Base-by-base conservation (phyloP, 2,113 vertebrate species). In the Channa argus region DNA sequence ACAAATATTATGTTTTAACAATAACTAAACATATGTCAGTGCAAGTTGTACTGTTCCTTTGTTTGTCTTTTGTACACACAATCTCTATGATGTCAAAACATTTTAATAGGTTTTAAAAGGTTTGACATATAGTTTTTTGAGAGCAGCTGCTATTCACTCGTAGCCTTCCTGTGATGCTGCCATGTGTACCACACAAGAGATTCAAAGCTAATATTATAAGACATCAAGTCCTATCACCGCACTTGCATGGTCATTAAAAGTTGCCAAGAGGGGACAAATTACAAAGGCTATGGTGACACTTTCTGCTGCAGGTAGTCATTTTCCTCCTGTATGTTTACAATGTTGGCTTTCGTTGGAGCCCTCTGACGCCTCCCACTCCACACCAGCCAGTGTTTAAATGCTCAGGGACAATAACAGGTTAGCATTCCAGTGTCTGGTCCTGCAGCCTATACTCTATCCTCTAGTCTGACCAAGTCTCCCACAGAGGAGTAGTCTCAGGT, bases 371-470 rank as follows among this genome's bases (percentile, higher is more conserved):
- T 85, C 87, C 91, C 82, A 71, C 88, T 80, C 70, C 66, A 74
- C 87, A 81, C 84, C 77, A 92, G 76, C 82, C 83, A 36, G 79
- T 92, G 86, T 93, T 95, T 95, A 93, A 91, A 74, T 37, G 88
- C 91, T 94, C 85, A 92, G 72, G 71, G 80, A 84, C 86, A 93
- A 94, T 94, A 86, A 94, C 91, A 91, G 90, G 89, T 93, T 93
- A 83, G 89, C 45, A 53, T 73, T 87, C 63, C 84, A 87, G 75
- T 88, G 79, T 92, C 91, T 93, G 89, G 85, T 85, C 77, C 79
- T 79, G 60, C 68, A 79, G 62, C 81, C 73, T 77, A 10, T 59
- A 44, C 78, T 75, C 77, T 77, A 13, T 84, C 53, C 77, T 87
- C 71, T 71, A 68, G 79, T 79, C 77, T 90, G 88, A 87, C 77